Evolutionary conservation across 1,140 invertebrate genomes (phyloP), one percentile per base, ranked within the genome.

Genomic region (Drosophila mayri): DNA sequence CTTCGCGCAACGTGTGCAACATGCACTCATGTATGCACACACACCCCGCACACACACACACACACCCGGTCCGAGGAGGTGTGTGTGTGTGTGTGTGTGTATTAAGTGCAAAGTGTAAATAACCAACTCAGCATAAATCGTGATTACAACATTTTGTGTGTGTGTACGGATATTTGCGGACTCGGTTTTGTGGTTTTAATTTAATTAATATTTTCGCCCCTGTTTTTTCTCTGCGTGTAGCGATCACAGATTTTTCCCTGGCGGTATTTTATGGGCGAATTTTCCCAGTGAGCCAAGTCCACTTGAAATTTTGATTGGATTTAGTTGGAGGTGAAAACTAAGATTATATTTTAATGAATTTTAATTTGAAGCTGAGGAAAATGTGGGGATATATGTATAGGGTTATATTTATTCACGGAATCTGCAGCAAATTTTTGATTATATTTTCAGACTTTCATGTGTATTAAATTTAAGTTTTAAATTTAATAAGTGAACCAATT

Each of bases 81-180:
- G 25, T 54, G 28, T 57, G 30, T 22, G 32, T 9, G 30, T 22
- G 28, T 14, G 74, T 81, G 78, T 86, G 83, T 87, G 71, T 86
- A 88, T 88, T 88, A 88, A 88, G 84, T 88, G 84, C 80, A 88
- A 88, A 88, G 84, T 88, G 84, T 88, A 90, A 88, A 88, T 88
- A 88, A 88, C 77, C 85, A 90, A 88, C 81, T 88, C 84, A 88
- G 84, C 84, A 88, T 88, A 88, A 90, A 88, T 88, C 85, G 84
- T 88, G 84, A 90, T 88, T 88, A 88, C 84, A 88, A 90, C 84
- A 84, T 88, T 90, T 90, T 87, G 49, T 58, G 61, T 70, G 44
- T 46, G 44, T 44, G 80, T n/a, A n/a, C 84, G 84, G 77, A 90
- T 88, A 90, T 88, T 88, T 88, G 84, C 84, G 84, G 84, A 78